phyloP scores from a whole-genome alignment of 2,888 invertebrate species.

The Aleiodes alternator region DNA sequence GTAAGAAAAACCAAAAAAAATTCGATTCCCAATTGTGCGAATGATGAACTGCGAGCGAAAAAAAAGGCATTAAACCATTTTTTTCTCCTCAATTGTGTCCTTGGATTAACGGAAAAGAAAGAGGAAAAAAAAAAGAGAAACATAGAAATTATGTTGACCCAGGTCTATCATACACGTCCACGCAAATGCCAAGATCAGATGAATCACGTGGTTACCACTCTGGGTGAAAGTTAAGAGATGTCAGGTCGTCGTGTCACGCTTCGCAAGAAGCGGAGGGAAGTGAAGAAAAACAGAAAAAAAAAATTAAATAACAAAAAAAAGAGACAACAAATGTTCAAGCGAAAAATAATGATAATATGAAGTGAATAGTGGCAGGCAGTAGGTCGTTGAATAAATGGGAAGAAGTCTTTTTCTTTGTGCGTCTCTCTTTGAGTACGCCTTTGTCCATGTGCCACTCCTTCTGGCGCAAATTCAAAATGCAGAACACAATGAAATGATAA shows the following conservation, averaged over 20 bases:
- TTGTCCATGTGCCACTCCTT: slow-evolving; percentile 49
- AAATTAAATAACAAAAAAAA: slow-evolving; percentile 28
- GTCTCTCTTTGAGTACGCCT: slow-evolving; percentile 27
- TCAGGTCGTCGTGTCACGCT: slow-evolving; percentile 53
- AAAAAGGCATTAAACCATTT: neutral
- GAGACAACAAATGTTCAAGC: slow-evolving; percentile 17
- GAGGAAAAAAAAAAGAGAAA: slow-evolving; percentile 21
- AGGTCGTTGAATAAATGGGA: slow-evolving; percentile 49
- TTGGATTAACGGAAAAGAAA: slow-evolving; percentile 28
- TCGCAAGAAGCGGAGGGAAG: slow-evolving; percentile 39
- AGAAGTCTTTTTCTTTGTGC: slow-evolving; percentile 41
- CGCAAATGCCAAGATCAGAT: slow-evolving; percentile 57
- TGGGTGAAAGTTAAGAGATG: slow-evolving; percentile 55
- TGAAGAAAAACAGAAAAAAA: slow-evolving; percentile 23
- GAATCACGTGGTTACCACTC: slow-evolving; percentile 51
- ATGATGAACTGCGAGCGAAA: too few relatives aligned
- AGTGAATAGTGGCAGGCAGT: slow-evolving; percentile 46
- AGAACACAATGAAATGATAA: slow-evolving; percentile 3
- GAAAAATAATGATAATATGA: slow-evolving; percentile 38
- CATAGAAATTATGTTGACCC: slow-evolving; percentile 36
- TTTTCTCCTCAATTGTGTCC: neutral
- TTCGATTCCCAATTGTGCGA: too few relatives aligned
- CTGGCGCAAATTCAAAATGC: slow-evolving; percentile 51
- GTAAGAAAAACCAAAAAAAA: too few relatives aligned
- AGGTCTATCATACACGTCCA: slow-evolving; percentile 39